These are phyloP conservation scores for Lepidocyrtoides sp. DNA, from an alignment of 2,888 invertebrate species.

Conservation along the genomic window DNA sequence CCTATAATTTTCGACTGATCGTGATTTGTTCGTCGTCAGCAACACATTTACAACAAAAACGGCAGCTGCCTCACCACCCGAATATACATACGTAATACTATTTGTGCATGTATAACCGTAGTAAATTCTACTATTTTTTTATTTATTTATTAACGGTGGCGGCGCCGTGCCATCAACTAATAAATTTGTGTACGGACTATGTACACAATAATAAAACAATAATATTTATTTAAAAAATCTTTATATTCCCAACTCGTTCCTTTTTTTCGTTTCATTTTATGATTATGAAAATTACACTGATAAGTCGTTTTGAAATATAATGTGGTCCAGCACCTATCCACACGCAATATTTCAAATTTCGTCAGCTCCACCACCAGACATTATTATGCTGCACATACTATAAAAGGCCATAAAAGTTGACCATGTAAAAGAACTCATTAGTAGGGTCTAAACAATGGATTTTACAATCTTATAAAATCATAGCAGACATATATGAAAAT, in stretches of 20 bases:
- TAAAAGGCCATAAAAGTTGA: slow-evolving; percentile 56
- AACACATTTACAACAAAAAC: background rate
- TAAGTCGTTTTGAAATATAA: slow-evolving; percentile 61
- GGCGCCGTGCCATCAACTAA: slow-evolving; percentile 66
- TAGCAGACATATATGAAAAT: background rate
- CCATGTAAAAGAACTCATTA: slow-evolving; percentile 36
- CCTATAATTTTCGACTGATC: background rate
- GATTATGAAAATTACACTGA: slow-evolving; percentile 67
- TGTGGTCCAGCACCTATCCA: slow-evolving; percentile 32
- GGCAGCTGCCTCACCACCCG: background rate
- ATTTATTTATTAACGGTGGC: slow-evolving; percentile 42
- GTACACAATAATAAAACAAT: slow-evolving; percentile 39
- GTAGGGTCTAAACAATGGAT: background rate
- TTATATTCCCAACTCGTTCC: slow-evolving; percentile 20
- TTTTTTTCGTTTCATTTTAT: slow-evolving; percentile 55
- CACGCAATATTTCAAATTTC: slow-evolving; percentile 60
- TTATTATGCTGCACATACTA: background rate
- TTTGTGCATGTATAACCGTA: slow-evolving; percentile 8
- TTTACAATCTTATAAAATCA: background rate
- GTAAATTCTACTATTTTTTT: background rate
- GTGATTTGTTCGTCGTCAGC: slow-evolving; percentile 2
- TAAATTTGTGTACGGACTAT: slow-evolving; percentile 50
- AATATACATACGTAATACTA: background rate
- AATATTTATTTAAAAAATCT: slow-evolving; percentile 32
- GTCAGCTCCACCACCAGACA: background rate